Percentiles rank a stretch among this genome's conserved stretches.
These are phyloP conservation scores for Catagonus wagneri DNA, from an alignment of 2,113 vertebrate species.

Conservation along the genomic window DNA sequence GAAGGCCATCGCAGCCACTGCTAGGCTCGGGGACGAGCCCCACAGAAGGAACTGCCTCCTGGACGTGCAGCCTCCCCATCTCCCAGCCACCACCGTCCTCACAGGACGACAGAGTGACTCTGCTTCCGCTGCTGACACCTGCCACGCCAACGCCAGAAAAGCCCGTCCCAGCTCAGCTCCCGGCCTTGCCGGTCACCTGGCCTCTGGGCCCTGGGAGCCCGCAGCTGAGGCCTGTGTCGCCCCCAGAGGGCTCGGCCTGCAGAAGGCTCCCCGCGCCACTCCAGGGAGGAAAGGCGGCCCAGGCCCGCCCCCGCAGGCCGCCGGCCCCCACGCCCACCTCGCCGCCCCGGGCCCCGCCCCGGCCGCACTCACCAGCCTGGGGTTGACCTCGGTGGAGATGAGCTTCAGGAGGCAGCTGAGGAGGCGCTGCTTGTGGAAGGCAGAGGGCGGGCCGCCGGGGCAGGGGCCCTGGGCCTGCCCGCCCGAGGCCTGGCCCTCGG, in stretches of 20 bases:
- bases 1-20: background rate
- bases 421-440: slow-evolving; percentile 91
- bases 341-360: rapidly evolving
- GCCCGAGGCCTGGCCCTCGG: slow-evolving; percentile 76
- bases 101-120: background rate
- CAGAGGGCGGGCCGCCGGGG: slow-evolving; percentile 71
- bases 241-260: too few relatives aligned
- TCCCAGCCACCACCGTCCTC: background rate
- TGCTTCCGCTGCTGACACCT: too few relatives aligned
- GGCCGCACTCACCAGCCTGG: slow-evolving; percentile 92
- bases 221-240: too few relatives aligned
- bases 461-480: slow-evolving; percentile 76
- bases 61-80: background rate
- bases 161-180: background rate
- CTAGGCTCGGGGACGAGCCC: too few relatives aligned
- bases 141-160: background rate
- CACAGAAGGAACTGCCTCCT: too few relatives aligned
- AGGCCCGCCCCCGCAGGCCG: rapidly evolving
- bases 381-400: slow-evolving; percentile 96
- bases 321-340: too few relatives aligned
- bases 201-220: rapidly evolving
- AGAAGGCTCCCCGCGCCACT: too few relatives aligned
- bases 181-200: too few relatives aligned
- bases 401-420: slow-evolving; percentile 95
- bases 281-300: background rate